Base-by-base conservation (phyloP, 2,113 vertebrate species). In the Capricornis sumatraensis region DNA sequence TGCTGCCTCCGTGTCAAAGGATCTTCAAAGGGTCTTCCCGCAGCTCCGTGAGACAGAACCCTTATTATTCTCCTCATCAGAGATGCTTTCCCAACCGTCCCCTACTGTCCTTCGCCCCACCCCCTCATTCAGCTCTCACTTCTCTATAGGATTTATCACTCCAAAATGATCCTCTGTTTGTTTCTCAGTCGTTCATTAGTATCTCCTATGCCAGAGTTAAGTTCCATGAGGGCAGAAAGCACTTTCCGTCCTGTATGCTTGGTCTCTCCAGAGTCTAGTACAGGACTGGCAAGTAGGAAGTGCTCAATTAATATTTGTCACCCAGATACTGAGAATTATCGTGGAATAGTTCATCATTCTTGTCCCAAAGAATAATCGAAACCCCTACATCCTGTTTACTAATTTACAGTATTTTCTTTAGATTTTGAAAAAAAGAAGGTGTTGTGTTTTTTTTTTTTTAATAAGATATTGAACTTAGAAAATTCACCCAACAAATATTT, bases 321-420 rank as follows among this genome's bases (percentile, higher is more conserved):
- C n/a, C 2, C 0, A 12, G 15, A 33, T 87, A 16, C 30, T 83
- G n/a, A 64, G 6, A 89, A 83, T 83, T 67, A 50, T 25, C 13
- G 19, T 36, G 23, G 53, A 28, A 79, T 8, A 62, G 57, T 52
- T 86, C 10, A 43, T 81, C 67, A 5, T 28, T 74, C 12, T 47
- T 94, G n/a, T 71, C n/a, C 50, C 17, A 43, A 53, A 86, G 11
- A 86, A 64, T 86, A 93, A 30, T 28, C 6, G 30, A 47, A 87
- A 21, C 30, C 5, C n/a, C 17, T n/a, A 14, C 1, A 17, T 62
- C 16, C 45, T 83, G 2, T 89, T 94, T 58, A 57, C 81, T 85
- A 57, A 78, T 76, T 81, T 94, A 71, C 57, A 78, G 79, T 76
- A 19, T 83, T 93, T 93, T 71, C 16, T 89, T 87, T 86, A 2